These are phyloP conservation scores for Agrochola lychnidis DNA, from an alignment of 2,888 invertebrate genomes.

Conservation along the genomic window DNA sequence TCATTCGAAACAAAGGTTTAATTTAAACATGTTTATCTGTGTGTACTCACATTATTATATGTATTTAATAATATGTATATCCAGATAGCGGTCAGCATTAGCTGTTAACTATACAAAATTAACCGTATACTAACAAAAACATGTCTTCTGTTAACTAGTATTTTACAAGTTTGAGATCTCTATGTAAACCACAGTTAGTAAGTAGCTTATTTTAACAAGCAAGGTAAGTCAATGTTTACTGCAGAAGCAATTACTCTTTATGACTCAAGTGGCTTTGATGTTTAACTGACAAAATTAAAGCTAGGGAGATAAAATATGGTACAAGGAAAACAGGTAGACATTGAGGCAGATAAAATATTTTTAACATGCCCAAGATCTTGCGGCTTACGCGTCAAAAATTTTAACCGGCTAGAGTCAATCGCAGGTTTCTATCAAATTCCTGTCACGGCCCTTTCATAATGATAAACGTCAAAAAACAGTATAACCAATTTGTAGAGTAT, in stretches of 20 bases:
- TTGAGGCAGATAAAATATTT: constrained; percentile 9
- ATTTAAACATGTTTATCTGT: constrained; percentile 62
- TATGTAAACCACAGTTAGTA: constrained; percentile 46
- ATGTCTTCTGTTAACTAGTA: constrained; percentile 27
- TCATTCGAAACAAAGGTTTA: constrained; percentile 62
- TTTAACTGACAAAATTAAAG: constrained; percentile 27
- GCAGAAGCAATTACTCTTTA: constrained; percentile 52
- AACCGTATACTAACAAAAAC: constrained; percentile 22
- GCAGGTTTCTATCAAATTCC: constrained; percentile 8
- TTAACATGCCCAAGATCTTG: not conserved
- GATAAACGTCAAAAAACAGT: constrained; percentile 12
- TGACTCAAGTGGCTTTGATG: constrained; percentile 35
- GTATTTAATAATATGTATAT: constrained; percentile 51
- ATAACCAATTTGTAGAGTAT: constrained; percentile 16
- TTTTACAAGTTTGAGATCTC: constrained; percentile 37
- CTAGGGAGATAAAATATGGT: constrained; percentile 32
- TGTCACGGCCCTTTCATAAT: constrained; percentile 10
- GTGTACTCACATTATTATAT: constrained; percentile 40
- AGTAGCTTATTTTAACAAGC: constrained; percentile 41
- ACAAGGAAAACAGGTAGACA: constrained; percentile 39
- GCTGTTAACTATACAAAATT: constrained; percentile 28
- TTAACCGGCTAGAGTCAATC: not conserved
- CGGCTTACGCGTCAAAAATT: not conserved
- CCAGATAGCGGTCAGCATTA: constrained; percentile 57
- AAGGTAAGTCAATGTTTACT: constrained; percentile 53